Evolutionary conservation across 2,888 invertebrate species (phyloP), one percentile per base, ranked within the genome.

Genomic region (Andrena bucephala): DNA sequence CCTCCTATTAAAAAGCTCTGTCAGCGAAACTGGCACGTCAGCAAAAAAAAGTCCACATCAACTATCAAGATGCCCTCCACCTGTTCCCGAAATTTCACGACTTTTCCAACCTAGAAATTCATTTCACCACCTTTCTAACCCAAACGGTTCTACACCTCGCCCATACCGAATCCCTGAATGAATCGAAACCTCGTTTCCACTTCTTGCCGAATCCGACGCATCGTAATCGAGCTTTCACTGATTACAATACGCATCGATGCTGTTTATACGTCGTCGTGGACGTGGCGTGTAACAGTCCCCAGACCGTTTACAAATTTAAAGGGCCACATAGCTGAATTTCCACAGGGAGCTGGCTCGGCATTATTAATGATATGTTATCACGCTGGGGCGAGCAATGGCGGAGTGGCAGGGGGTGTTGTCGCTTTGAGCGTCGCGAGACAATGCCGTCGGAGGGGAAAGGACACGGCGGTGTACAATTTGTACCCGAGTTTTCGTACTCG

Each of bases 301-400:
- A 31, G 48, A n/a, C 29, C 52, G 50, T 82, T 62, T 60, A 70
- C 70, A 62, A 73, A 73, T 74, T 80, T 75, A 75, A 79, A 68
- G 70, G 67, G 16, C 33, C 33, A n/a, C 48, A 31, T 80, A 63
- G 74, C 54, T 60, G 73, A 70, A 77, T 83, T 70, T 73, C 77
- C 67, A 77, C 42, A 8, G 76, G 24, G 67, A 52, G 24, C 27
- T n/a, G 42, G 24, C 29, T n/a, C 48, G 13, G 24, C 29, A 69
- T 83, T 83, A 83, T 83, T 87, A 85, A 78, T 85, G 87, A 76
- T 87, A 81, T 24, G 75, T 82, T 86, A 81, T 78, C 82, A 85
- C 82, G 85, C 85, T 66, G 84, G 36, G 50, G 54, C 50, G 62
- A 65, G 42, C 42, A 42, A 16, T 42, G 42, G 16, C 42, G 42